Percentiles rank a stretch among this genome's conserved stretches.
Evolutionary conservation across 2,113 vertebrate genomes (phyloP).

Genomic region (Pedionomus torquatus): DNA sequence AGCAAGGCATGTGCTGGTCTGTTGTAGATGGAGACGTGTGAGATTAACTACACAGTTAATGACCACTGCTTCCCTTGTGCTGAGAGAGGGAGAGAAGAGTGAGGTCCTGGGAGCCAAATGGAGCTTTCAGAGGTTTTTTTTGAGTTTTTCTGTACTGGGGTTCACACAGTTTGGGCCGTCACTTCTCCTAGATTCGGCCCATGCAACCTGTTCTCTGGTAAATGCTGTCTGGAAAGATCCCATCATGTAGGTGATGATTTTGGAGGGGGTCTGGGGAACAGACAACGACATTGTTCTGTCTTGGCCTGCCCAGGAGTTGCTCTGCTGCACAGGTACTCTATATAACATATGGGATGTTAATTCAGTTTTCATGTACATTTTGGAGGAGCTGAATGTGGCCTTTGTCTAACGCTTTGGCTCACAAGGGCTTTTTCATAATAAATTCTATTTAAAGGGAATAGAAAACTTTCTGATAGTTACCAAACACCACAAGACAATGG

Average conservation of each 20-base stretch:
- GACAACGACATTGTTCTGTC: neutral
- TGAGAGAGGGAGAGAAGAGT: neutral
- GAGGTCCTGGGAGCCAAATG: neutral
- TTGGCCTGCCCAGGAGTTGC: neutral
- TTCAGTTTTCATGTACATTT: conserved; percentile 47
- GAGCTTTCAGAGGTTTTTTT: neutral
- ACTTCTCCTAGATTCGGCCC: neutral
- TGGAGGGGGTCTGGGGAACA: neutral
- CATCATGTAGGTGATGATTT: neutral
- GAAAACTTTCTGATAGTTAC: conserved; percentile 68
- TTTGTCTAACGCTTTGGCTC: conserved; percentile 59
- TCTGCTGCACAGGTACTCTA: conserved; percentile 31
- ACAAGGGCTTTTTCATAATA: conserved; percentile 57
- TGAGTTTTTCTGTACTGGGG: neutral
- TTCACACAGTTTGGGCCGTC: accelerated
- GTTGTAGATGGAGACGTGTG: accelerated
- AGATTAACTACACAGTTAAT: neutral
- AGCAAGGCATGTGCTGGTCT: neutral
- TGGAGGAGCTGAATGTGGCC: conserved; percentile 44
- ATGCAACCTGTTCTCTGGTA: neutral
- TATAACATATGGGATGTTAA: neutral
- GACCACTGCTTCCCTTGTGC: neutral
- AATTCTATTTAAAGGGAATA: conserved; percentile 44
- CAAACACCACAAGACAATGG: conserved; percentile 44
- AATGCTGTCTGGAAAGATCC: neutral